phyloP scores from a whole-genome alignment of 2,113 vertebrate species.

The Gymnobelideus leadbeateri region DNA sequence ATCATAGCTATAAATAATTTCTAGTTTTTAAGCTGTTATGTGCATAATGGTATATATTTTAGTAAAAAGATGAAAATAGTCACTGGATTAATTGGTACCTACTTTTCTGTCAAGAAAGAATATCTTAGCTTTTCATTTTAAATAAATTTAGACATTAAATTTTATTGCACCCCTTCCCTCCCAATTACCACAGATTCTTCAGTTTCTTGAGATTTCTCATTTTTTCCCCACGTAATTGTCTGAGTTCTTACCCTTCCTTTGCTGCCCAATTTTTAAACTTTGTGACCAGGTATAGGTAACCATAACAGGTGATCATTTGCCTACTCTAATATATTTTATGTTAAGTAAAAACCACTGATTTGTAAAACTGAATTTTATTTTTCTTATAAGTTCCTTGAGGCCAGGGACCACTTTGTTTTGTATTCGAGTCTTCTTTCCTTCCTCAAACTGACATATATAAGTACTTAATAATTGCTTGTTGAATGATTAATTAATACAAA shows the following conservation, averaged over 20 bases:
- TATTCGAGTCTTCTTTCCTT: conserved; percentile 18
- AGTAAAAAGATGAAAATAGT: conserved; percentile 4
- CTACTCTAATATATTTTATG: neutral
- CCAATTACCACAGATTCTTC: neutral
- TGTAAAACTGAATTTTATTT: conserved; percentile 18
- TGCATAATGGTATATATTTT: conserved; percentile 1
- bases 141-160: neutral
- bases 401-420: neutral
- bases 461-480: conserved; percentile 10
- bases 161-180: neutral
- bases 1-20: conserved; percentile 1
- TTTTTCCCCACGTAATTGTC: neutral
- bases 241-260: neutral
- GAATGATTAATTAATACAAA: neutral
- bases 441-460: conserved; percentile 23
- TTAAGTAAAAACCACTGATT: conserved; percentile 33
- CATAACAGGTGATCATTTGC: neutral
- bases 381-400: conserved; percentile 10
- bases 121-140: neutral
- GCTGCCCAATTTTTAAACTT: neutral
- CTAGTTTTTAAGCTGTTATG: neutral
- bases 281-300: conserved; percentile 18
- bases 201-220: neutral
- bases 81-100: neutral
- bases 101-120: neutral